Evolutionary conservation across 2,113 vertebrate species (phyloP).

Genomic region (Condylura cristata): DNA sequence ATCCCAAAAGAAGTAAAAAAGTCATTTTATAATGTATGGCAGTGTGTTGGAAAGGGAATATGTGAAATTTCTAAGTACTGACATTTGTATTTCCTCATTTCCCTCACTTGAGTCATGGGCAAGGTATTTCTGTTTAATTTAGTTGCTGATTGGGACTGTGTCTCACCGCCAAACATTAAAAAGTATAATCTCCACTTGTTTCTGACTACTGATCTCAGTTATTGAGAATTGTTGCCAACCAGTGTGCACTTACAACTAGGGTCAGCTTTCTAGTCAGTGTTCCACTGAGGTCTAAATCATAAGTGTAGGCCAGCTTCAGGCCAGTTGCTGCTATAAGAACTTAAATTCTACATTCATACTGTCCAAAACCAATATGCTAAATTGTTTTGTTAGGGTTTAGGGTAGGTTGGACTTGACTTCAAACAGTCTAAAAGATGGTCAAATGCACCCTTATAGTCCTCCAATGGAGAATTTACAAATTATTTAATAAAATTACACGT

Average conservation of each 20-base stretch:
- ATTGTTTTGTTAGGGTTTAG: not conserved
- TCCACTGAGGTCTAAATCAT: not conserved
- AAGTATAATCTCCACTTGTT: not conserved
- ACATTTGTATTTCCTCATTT: not conserved
- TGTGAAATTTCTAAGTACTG: not conserved
- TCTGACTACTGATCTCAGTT: slow-evolving; percentile 16
- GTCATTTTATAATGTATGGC: not conserved
- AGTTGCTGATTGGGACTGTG: not conserved
- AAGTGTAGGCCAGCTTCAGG: not conserved
- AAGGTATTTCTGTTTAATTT: not conserved
- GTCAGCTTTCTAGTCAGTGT: not conserved
- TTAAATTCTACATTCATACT: not conserved
- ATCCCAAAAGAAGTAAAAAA: not conserved
- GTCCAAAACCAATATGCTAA: not conserved
- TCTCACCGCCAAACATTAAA: not conserved
- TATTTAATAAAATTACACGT: not conserved
- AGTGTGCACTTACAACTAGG: not conserved
- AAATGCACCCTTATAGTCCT: not conserved
- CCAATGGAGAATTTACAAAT: not conserved
- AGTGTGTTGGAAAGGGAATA: not conserved
- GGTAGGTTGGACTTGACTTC: not conserved
- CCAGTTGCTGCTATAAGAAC: not conserved
- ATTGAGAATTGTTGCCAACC: not conserved
- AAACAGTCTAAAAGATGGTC: not conserved
- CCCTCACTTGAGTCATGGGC: not conserved